Evolutionary conservation across 2,888 invertebrate genomes (phyloP).

Genomic region (Pristionchus fissidentatus): DNA sequence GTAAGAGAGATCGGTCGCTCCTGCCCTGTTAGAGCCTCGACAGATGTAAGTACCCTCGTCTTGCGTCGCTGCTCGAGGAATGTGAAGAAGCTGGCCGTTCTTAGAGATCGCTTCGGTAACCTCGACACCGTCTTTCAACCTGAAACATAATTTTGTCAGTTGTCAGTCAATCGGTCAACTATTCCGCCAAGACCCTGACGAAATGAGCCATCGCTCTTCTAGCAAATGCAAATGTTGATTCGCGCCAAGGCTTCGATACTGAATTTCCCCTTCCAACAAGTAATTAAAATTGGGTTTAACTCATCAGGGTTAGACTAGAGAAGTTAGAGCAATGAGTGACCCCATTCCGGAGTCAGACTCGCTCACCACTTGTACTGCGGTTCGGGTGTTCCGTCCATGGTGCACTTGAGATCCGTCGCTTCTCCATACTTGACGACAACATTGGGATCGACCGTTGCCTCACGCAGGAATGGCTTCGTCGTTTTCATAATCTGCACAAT

Average conservation of each 20-base stretch:
- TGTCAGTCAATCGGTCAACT: no score
- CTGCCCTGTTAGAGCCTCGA: conserved; percentile 19
- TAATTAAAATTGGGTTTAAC: no score
- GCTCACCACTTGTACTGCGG: conserved; percentile 33
- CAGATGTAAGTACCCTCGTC: conserved; percentile 40
- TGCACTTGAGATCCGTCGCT: not conserved
- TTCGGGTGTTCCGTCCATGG: conserved; percentile 24
- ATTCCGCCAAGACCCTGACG: no score
- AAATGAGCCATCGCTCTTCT: no score
- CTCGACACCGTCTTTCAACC: conserved; percentile 34
- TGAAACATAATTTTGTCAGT: no score
- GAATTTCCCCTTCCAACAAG: no score
- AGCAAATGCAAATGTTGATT: no score
- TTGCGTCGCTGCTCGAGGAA: not conserved
- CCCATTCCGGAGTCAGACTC: not conserved
- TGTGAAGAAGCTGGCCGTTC: not conserved
- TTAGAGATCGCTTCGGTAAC: not conserved
- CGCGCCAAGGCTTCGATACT: no score
- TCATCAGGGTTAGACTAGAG: no score
- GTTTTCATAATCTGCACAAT: conserved; percentile 29
- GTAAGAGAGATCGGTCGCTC: not conserved
- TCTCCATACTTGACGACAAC: not conserved
- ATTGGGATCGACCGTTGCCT: not conserved
- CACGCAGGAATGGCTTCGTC: not conserved
- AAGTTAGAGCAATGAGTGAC: not conserved